Evolutionary conservation across 2,888 invertebrate genomes (phyloP).

Genomic region (Xanthia togata): DNA sequence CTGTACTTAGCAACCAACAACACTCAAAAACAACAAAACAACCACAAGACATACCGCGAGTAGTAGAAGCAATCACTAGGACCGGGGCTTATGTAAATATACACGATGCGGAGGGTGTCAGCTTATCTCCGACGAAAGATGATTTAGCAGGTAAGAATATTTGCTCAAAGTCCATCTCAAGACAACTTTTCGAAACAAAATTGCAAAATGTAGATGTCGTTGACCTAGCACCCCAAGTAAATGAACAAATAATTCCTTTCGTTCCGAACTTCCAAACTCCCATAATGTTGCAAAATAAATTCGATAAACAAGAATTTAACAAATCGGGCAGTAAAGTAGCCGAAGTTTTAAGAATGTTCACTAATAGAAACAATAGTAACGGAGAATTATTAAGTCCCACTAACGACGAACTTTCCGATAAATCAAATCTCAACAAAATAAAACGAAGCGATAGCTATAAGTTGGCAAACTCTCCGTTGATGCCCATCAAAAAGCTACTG

Average conservation of each 20-base stretch:
- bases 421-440: constrained; percentile 87
- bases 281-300: constrained; percentile 84
- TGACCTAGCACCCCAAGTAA: constrained; percentile 68
- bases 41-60: constrained; percentile 82
- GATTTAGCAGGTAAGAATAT: constrained; percentile 93
- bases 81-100: constrained; percentile 93
- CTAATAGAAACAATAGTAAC: constrained; percentile 79
- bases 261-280: constrained; percentile 88
- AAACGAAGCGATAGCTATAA: constrained; percentile 96
- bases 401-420: constrained; percentile 72
- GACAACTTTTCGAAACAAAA: constrained; percentile 72
- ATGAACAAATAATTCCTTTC: constrained; percentile 83
- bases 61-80: constrained; percentile 87
- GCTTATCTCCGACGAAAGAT: constrained; percentile 91
- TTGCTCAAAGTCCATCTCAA: constrained; percentile 75
- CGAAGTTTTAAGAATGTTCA: constrained; percentile 88
- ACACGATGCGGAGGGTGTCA: constrained; percentile 91
- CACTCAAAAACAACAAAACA: constrained; percentile 77
- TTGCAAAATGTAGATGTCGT: constrained; percentile 72
- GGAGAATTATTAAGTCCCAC: constrained; percentile 65
- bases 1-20: constrained; percentile 73
- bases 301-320: constrained; percentile 73
- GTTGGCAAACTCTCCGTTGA: constrained; percentile 93
- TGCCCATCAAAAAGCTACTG: constrained; percentile 92
- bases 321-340: constrained; percentile 83